Base-by-base conservation (phyloP, 2,888 invertebrate species). In the Arenicola marina region DNA sequence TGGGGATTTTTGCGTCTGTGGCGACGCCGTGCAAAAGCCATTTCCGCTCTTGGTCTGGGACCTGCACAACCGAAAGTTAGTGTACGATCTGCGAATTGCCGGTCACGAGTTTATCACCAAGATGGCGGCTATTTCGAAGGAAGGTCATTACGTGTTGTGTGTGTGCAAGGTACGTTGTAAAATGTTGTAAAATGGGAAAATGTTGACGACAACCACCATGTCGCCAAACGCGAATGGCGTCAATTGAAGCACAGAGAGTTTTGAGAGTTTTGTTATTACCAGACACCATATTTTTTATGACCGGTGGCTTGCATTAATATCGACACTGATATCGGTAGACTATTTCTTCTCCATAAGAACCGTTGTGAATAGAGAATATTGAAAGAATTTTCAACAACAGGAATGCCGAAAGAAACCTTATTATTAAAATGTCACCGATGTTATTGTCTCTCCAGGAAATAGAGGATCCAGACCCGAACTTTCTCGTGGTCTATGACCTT, bases 31-130 rank as follows among this genome's bases (percentile, higher is more conserved):
- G 1, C 93, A 93, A 83, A 93, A 93, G 81, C 93, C 93, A 24
- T 93, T 93, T 83, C 93, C 93, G 0, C 85, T 94, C 68, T 87
- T 94, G 51, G 93, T 94, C 38, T 94, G 93, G 93, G 92, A 92
- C 75, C 86, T 94, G 68, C 88, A 91, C 45, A 91, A 92, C 26
- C 87, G 91, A 60, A 93, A 93, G 81, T 85, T 94, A 67, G 86
- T 93, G 26, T 92, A 93, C 79, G 93, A 94, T 83, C 87, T 94
- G 69, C 87, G 93, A 72, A 92, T 94, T 81, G 91, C 92, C 1
- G 92, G 92, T 78, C 93, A 94, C 78, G 93, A 93, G 84, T 93
- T 93, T 81, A 86, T 92, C 69, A 93, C 93, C 2, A 88, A 89
- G 2, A 86, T 92, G 70, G 89, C 92, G 43, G 92, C 92, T 61